Percentiles rank a stretch among this genome's conserved stretches.
Conservation (phyloP, 2,113 vertebrate species). For the Melanostigma gelatinosum region DNA sequence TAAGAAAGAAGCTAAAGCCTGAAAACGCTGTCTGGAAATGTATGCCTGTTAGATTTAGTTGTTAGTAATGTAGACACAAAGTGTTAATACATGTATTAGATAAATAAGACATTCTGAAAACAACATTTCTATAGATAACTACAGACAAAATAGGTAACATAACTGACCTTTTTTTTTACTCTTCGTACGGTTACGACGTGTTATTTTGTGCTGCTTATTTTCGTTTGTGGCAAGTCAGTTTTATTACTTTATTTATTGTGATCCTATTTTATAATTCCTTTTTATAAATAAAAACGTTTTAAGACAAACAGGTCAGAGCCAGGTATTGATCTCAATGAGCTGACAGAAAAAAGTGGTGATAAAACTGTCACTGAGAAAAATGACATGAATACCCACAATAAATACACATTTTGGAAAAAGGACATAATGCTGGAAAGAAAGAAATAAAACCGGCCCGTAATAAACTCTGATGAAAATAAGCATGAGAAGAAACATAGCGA, state of each 20-base stretch:
- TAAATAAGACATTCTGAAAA: neutral
- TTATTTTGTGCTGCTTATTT: neutral
- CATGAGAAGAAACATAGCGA: neutral
- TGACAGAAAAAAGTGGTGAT: neutral
- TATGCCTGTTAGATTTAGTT: neutral
- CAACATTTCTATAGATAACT: neutral
- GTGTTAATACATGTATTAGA: neutral
- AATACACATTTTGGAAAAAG: neutral
- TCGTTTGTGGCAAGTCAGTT: neutral
- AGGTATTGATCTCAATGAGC: neutral
- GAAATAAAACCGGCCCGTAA: neutral
- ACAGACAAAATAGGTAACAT: neutral
- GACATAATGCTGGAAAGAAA: neutral
- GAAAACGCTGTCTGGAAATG: neutral
- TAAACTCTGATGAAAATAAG: constrained; percentile 6
- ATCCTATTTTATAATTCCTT: neutral
- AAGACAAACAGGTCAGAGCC: constrained; percentile 3
- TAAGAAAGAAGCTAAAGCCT: neutral
- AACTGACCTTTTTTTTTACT: neutral
- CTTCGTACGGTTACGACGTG: neutral
- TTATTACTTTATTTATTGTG: neutral
- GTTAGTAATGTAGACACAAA: neutral
- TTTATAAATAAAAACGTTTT: neutral
- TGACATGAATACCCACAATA: neutral
- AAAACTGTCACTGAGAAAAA: neutral